Base-by-base conservation (phyloP, 1,140 invertebrate genomes). In the Glomeris maerens region DNA sequence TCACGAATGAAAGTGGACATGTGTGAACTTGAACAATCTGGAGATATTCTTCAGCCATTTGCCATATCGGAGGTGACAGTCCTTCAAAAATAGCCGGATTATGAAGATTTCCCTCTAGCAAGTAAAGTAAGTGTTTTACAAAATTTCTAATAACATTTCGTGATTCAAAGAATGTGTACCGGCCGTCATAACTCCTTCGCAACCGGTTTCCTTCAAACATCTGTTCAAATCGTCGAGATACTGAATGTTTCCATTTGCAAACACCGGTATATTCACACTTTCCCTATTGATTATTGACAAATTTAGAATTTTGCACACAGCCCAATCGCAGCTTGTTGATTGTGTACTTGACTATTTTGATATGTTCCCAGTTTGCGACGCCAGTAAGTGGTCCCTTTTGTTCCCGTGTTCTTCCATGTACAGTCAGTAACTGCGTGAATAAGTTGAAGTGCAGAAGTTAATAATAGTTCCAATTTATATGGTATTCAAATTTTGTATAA, bases 231-330 rank as follows among this genome's bases (percentile, higher is more conserved):
- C 95, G 62, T 81, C 75, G 48, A 90, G 65, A 59, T 82, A 87
- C 64, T 97, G 86, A 55, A 98, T 93, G 62, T 98, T 98, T 3
- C 95, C 95, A 74, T 99, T 99, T 3, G 93, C 91, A 63, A 98
- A 80, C 52, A 98, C 84, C 22, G 95, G 94, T 59, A 98, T 84
- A 50, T 76, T 81, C 4, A 97, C 78, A 49, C 77, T 77, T 55
- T 90, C 73, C 59, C 88, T 92, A 60, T 40, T 71, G 73, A 52
- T 49, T 20, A 46, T 14, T n/a, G 1, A 22, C 17, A 20, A 25
- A 13, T 23, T 36, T 47, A 26, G 5, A 38, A 14, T 47, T 26
- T 17, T 13, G 36, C 27, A 55, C 23, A 50, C 14, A 48, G 22
- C 47, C 4, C 26, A n/a, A 31, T 25, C 23, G 27, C 36, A 56